phyloP scores from a whole-genome alignment of 2,113 vertebrate species.

The Leptocoma aspasia region DNA sequence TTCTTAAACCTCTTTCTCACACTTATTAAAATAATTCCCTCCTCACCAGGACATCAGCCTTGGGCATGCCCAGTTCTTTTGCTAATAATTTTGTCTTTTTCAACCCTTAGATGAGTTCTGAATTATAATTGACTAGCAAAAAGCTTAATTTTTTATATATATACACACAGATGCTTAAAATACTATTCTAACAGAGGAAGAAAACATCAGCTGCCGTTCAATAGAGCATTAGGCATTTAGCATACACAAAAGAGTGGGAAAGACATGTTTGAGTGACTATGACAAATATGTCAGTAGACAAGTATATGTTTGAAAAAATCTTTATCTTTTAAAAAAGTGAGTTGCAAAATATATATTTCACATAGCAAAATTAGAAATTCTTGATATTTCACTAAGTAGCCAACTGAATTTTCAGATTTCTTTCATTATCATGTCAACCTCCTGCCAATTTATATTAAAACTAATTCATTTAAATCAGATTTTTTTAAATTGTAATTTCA shows the following conservation, averaged over 20 bases:
- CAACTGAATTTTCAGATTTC: background rate
- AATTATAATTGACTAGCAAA: conserved; percentile 43
- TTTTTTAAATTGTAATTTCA: background rate
- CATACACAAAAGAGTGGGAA: background rate
- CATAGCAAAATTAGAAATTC: background rate
- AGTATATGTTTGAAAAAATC: background rate
- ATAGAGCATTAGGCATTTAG: background rate
- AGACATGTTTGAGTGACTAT: background rate
- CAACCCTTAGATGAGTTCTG: conserved; percentile 20
- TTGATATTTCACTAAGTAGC: background rate
- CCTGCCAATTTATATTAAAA: background rate
- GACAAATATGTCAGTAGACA: background rate
- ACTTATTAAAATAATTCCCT: conserved; percentile 71
- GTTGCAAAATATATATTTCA: background rate
- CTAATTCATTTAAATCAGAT: background rate
- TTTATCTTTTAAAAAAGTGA: background rate
- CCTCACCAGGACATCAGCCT: conserved; percentile 62
- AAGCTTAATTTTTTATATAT: conserved; percentile 18
- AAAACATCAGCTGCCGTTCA: background rate
- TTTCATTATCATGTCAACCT: background rate
- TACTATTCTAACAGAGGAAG: background rate
- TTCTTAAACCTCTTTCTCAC: conserved; percentile 67
- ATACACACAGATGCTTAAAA: background rate
- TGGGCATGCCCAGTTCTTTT: conserved; percentile 60
- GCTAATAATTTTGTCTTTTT: conserved; percentile 65